phyloP scores from a whole-genome alignment of 2,888 invertebrate genomes.

The Brachypalpus laphriformis region DNA sequence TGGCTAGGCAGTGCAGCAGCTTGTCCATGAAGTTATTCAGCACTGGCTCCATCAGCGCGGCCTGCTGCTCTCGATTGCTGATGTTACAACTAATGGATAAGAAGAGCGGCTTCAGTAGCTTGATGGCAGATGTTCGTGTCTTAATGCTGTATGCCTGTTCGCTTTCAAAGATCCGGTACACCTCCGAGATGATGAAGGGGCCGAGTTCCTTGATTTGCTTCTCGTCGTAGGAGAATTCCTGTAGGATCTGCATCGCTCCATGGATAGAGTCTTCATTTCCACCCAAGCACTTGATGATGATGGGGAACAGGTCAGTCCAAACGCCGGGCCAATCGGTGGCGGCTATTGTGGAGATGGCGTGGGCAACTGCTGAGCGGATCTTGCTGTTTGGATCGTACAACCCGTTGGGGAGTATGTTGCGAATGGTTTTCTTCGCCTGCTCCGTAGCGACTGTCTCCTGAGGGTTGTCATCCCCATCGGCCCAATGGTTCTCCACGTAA shows the following conservation, averaged over 20 bases:
- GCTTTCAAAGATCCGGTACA: conserved; percentile 87
- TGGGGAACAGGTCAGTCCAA: conserved; percentile 88
- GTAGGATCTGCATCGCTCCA: conserved; percentile 88
- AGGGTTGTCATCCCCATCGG: conserved; percentile 80
- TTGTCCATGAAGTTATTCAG: conserved; percentile 87
- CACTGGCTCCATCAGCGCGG: conserved; percentile 86
- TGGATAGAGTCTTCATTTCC: conserved; percentile 86
- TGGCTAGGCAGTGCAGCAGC: conserved; percentile 84
- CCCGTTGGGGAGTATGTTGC: conserved; percentile 86
- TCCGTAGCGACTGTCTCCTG: conserved; percentile 83
- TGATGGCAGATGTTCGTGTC: conserved; percentile 87
- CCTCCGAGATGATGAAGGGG: conserved; percentile 87
- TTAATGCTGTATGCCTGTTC: conserved; percentile 84
- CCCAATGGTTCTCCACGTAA: conserved; percentile 89
- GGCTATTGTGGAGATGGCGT: conserved; percentile 88
- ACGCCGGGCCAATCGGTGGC: conserved; percentile 89
- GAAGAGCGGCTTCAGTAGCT: conserved; percentile 86
- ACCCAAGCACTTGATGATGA: conserved; percentile 86
- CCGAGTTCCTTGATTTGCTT: conserved; percentile 88
- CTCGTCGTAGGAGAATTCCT: conserved; percentile 87
- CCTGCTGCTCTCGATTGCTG: conserved; percentile 84
- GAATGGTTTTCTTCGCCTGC: conserved; percentile 85
- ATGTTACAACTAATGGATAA: conserved; percentile 80
- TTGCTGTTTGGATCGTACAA: conserved; percentile 87
- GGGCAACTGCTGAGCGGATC: conserved; percentile 87